Evolutionary conservation across 2,888 invertebrate genomes (phyloP).

Genomic region (Idaea biselata): DNA sequence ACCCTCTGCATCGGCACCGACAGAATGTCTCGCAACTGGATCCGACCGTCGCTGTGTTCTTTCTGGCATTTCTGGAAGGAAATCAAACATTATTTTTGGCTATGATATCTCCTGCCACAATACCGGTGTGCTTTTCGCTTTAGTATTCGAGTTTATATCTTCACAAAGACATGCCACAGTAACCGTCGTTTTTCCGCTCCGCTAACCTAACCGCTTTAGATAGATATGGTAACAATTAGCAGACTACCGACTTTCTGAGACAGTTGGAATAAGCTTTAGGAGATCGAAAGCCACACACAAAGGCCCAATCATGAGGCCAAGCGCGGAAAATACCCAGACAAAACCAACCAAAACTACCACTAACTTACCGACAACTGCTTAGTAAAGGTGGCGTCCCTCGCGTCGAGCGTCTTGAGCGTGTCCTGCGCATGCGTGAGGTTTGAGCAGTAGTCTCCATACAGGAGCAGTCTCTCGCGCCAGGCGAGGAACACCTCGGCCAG

Average conservation of each 20-base stretch:
- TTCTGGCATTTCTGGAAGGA: slow-evolving; percentile 92
- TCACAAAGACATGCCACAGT: too few relatives aligned
- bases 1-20: slow-evolving; percentile 99
- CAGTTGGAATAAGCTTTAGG: too few relatives aligned
- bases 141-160: too few relatives aligned
- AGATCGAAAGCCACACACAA: too few relatives aligned
- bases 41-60: slow-evolving; percentile 96
- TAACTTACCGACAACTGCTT: slow-evolving; percentile 84
- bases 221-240: too few relatives aligned
- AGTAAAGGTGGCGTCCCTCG: slow-evolving; percentile 83
- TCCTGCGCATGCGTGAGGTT: slow-evolving; percentile 95
- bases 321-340: too few relatives aligned
- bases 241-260: too few relatives aligned
- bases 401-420: slow-evolving; percentile 88
- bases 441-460: slow-evolving; percentile 98
- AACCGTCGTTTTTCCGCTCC: too few relatives aligned
- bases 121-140: too few relatives aligned
- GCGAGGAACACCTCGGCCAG: slow-evolving; percentile 93
- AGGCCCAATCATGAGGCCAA: too few relatives aligned
- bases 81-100: slow-evolving; percentile 19
- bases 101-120: too few relatives aligned
- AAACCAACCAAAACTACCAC: not conserved
- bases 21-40: slow-evolving; percentile 95
- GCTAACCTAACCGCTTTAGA: too few relatives aligned
- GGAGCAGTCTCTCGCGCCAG: slow-evolving; percentile 93